Conservation (phyloP, 2,888 invertebrate genomes). For the Hesperia comma region DNA sequence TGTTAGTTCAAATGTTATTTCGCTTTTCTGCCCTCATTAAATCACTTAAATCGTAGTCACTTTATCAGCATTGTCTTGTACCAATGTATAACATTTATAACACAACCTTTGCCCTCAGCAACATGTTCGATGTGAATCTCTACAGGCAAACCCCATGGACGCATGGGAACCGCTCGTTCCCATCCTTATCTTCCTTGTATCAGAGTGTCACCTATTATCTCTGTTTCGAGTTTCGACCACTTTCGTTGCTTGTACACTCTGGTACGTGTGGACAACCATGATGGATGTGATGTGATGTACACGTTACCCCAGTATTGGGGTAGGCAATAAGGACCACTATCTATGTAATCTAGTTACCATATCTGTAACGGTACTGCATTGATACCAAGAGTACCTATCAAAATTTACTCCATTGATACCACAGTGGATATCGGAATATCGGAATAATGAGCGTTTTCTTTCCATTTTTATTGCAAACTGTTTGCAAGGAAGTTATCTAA, state of each 20-base stretch:
- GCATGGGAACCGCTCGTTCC: slow-evolving; percentile 77
- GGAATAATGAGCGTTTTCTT: neutral
- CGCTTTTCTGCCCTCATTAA: too few relatives aligned
- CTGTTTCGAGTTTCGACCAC: slow-evolving; percentile 71
- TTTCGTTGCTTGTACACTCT: slow-evolving; percentile 77
- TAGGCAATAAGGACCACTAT: slow-evolving; percentile 35
- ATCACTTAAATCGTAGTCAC: too few relatives aligned
- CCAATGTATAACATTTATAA: neutral
- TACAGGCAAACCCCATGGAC: slow-evolving; percentile 45
- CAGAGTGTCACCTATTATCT: slow-evolving; percentile 82
- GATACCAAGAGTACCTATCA: neutral
- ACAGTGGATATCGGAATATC: neutral
- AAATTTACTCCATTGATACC: too few relatives aligned
- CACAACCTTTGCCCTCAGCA: slow-evolving; percentile 65
- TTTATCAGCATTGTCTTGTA: neutral
- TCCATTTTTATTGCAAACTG: too few relatives aligned
- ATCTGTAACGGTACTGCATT: neutral
- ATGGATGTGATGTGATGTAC: slow-evolving; percentile 73
- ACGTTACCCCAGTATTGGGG: slow-evolving; percentile 47
- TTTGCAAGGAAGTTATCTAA: too few relatives aligned
- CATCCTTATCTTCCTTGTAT: slow-evolving; percentile 83
- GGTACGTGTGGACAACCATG: slow-evolving; percentile 75
- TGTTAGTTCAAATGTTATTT: too few relatives aligned
- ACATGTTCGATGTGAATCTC: slow-evolving; percentile 57
- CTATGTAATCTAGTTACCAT: slow-evolving; percentile 32